phyloP scores from a whole-genome alignment of 2,113 vertebrate genomes.

The Oenanthe melanoleuca region DNA sequence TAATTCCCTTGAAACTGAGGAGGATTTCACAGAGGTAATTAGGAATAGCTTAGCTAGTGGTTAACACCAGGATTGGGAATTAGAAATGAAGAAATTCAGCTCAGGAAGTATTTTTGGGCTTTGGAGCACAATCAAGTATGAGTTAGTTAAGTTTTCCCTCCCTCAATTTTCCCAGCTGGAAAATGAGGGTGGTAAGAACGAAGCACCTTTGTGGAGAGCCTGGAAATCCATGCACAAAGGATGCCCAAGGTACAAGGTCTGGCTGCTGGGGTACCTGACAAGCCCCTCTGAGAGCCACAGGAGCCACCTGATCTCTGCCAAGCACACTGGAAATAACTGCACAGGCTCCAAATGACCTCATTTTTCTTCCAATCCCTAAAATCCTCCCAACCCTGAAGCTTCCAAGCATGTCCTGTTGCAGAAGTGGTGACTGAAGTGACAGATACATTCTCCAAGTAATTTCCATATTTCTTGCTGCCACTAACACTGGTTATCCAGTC shows the following conservation, averaged over 20 bases:
- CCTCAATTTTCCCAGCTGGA: neutral
- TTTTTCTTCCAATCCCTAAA: neutral
- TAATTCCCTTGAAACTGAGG: constrained; percentile 17
- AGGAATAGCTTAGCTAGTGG: neutral
- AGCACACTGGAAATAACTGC: neutral
- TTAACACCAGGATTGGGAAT: constrained; percentile 2
- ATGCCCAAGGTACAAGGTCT: neutral
- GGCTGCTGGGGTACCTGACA: neutral
- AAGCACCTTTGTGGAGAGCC: neutral
- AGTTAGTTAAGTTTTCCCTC: neutral
- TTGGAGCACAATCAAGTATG: neutral
- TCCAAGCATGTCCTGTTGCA: neutral
- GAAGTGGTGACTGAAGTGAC: neutral
- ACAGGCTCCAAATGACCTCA: neutral
- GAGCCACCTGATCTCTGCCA: neutral
- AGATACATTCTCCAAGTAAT: constrained; percentile 5
- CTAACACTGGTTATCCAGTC: constrained; percentile 34
- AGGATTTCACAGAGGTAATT: constrained; percentile 1
- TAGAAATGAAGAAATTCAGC: neutral
- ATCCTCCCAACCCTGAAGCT: neutral
- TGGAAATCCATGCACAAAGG: neutral
- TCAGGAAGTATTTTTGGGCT: neutral
- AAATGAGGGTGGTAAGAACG: neutral
- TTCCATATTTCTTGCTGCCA: constrained; percentile 41
- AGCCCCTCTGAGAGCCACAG: neutral